Base-by-base conservation (phyloP, 1,140 invertebrate genomes). In the Nixonia krombeini region DNA sequence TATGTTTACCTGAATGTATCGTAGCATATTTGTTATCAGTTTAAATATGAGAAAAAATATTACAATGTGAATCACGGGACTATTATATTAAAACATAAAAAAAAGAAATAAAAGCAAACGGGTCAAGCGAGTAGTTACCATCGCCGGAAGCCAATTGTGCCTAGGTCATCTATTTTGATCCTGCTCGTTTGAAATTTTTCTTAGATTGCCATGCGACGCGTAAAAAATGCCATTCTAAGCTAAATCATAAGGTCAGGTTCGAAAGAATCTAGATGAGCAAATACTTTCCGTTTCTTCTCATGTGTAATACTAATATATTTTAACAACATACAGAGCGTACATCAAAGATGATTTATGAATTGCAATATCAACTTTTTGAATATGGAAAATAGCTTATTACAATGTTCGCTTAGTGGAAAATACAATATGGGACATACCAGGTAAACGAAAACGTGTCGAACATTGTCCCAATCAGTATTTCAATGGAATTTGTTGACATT, bases 251-350 rank as follows among this genome's bases (percentile, higher is more conserved):
- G 42, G 57, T 47, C 35, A 33, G 49, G 46, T 41, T 31, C 9
- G 8, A 55, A 53, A 52, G 23, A 42, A 55, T 12, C 3, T 25
- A 55, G 23, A 50, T 7, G n/a, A 47, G 29, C 42, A 15, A 6
- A 31, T 8, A 21, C 35, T 46, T 66, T 35, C 52, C 56, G 28
- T 41, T 44, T 62, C 65, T 21, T 44, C 28, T 64, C 49, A n/a
- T n/a, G 66, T 80, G 70, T 77, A 77, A 78, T 78, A 62, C 61
- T 79, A 66, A n/a, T 76, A 78, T 82, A 76, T 81, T 78, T 78
- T 57, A 61, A 63, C 78, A 81, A 81, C 79, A 80, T 81, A 76
- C 67, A 80, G 79, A 80, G 74, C 75, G 76, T 79, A 83, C 80
- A 81, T 79, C 74, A 72, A 83, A 62, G 73, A 72, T 71, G 69